Evolutionary conservation across 1,140 invertebrate species (phyloP).

Genomic region (Hermetia illucens): DNA sequence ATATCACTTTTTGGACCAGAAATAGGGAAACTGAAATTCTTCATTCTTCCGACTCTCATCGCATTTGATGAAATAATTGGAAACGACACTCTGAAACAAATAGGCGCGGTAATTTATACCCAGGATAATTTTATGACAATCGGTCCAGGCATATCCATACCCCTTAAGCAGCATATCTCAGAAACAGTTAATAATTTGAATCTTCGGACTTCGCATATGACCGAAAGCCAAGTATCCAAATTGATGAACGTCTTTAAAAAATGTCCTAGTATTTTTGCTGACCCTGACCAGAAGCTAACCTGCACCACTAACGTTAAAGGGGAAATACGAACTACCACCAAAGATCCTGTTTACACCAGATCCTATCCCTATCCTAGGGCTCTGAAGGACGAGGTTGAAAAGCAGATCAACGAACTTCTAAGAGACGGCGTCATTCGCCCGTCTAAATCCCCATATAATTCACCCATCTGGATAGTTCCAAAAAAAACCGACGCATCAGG

Average conservation of each 20-base stretch:
- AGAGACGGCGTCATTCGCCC: conserved; percentile 17
- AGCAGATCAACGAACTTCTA: conserved; percentile 16
- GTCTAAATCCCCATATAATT: conserved; percentile 6
- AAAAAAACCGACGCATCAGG: conserved; percentile 10
- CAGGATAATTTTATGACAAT: conserved; percentile 1
- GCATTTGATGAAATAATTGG: conserved; percentile 5
- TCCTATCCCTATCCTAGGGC: conserved; percentile 12
- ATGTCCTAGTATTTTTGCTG: conserved; percentile 4
- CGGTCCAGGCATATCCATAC: background rate
- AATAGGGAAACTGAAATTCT: conserved; percentile 3
- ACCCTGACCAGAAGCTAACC: background rate
- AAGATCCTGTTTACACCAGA: conserved; percentile 9
- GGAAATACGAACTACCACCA: conserved; percentile 5
- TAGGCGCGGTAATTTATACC: conserved; percentile 5
- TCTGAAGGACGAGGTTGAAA: conserved; percentile 13
- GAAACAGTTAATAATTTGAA: conserved; percentile 4
- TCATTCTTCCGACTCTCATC: conserved; percentile 1
- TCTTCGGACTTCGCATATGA: background rate
- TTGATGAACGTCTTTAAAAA: conserved; percentile 2
- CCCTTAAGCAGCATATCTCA: background rate
- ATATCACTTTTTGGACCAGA: conserved; percentile 1
- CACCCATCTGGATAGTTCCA: conserved; percentile 10
- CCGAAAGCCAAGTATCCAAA: conserved; percentile 1
- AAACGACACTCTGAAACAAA: conserved; percentile 6
- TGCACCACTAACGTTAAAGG: conserved; percentile 5